Percentiles rank a stretch among this genome's conserved stretches.
Conservation (phyloP, 2,888 invertebrate species). For the Lepeophtheirus nordmannii region DNA sequence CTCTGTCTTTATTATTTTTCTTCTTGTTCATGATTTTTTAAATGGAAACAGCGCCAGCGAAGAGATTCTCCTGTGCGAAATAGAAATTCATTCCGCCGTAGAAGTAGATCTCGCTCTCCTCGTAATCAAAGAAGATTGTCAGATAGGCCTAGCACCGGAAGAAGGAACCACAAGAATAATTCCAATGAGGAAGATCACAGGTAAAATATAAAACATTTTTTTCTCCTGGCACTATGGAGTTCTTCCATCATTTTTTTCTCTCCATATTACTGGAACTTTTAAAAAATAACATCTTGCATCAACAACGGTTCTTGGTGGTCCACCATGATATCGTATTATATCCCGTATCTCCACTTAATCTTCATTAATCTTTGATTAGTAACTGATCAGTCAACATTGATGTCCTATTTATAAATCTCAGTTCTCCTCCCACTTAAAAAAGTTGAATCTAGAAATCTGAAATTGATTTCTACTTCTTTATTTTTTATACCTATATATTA, state of each 20-base stretch:
- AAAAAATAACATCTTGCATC: too few species aligned
- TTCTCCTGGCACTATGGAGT: not conserved
- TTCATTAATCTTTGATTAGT: too few species aligned
- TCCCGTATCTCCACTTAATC: too few species aligned
- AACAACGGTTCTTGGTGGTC: too few species aligned
- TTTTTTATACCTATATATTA: not conserved
- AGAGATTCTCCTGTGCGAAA: constrained; percentile 3
- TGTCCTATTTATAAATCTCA: not conserved
- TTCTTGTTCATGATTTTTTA: not conserved
- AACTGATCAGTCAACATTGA: too few species aligned
- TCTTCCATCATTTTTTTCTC: too few species aligned
- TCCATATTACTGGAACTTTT: too few species aligned
- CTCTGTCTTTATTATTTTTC: not conserved
- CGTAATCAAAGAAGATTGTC: constrained; percentile 1
- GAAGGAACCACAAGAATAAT: not conserved
- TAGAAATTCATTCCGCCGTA: constrained; percentile 1
- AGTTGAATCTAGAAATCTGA: too few species aligned
- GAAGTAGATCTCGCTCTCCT: constrained; percentile 3
- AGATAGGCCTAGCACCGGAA: constrained; percentile 1
- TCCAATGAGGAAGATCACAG: constrained; percentile 6
- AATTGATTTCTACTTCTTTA: not conserved
- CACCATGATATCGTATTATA: too few species aligned
- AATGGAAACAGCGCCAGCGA: constrained; percentile 5
- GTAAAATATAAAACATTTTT: not conserved
- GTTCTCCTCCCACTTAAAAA: not conserved